Conservation (phyloP, 2,888 invertebrate genomes). For the Seladonia tumulorum region DNA sequence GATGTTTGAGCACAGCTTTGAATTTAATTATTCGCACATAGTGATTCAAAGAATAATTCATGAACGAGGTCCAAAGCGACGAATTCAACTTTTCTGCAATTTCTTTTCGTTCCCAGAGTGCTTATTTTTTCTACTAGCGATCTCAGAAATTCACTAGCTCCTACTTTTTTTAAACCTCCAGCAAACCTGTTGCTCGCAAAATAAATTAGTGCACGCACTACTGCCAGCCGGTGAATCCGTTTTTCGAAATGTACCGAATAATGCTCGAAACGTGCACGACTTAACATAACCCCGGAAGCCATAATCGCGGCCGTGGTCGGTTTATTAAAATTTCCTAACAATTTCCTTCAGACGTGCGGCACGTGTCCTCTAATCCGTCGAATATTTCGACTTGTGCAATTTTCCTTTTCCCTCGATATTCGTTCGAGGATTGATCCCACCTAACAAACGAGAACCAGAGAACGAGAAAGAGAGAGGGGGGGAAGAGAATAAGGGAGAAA, state of each 20-base stretch:
- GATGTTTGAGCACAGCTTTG: background rate
- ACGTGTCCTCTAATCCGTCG: slow-evolving; percentile 65
- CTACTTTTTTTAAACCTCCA: background rate
- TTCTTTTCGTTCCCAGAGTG: background rate
- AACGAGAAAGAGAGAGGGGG: background rate
- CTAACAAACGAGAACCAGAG: slow-evolving; percentile 58
- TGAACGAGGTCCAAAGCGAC: background rate
- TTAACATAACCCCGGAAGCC: slow-evolving; percentile 14
- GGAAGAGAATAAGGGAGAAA: background rate
- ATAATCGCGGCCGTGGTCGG: slow-evolving; percentile 8
- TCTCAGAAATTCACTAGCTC: background rate
- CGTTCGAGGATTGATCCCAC: slow-evolving; percentile 58
- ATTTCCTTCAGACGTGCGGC: slow-evolving; percentile 49
- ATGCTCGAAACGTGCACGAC: background rate
- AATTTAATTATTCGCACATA: background rate
- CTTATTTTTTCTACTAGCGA: background rate
- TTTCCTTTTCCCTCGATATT: slow-evolving; percentile 55
- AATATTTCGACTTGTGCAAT: slow-evolving; percentile 56
- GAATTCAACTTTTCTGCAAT: background rate
- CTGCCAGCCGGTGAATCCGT: background rate
- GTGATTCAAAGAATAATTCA: background rate
- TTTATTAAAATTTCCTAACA: slow-evolving; percentile 61
- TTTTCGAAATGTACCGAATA: background rate
- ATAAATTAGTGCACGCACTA: background rate
- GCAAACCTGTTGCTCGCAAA: background rate